Conservation (phyloP, 2,797 vertebrate genomes). For the Perodicticus potto region DNA sequence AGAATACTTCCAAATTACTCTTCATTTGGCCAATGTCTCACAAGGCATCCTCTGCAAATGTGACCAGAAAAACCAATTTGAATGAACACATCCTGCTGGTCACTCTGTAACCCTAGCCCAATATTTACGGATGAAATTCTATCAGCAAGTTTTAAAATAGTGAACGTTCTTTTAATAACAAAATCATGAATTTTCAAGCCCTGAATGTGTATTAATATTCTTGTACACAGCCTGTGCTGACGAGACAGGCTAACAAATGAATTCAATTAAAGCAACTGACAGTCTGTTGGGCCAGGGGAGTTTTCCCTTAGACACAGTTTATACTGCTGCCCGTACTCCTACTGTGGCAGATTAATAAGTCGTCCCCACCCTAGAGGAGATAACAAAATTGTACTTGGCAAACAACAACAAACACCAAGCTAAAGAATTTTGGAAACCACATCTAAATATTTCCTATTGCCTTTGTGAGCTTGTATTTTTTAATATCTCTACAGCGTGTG, state of each 20-base stretch:
- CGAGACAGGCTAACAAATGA: conserved; percentile 34
- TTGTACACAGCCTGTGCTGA: neutral
- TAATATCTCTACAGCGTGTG: neutral
- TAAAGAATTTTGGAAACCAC: neutral
- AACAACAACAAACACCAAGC: neutral
- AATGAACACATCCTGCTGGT: conserved; percentile 30
- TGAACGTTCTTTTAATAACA: conserved; percentile 38
- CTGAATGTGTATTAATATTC: conserved; percentile 1
- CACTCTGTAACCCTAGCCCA: neutral
- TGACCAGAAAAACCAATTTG: conserved; percentile 18
- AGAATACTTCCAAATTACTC: neutral
- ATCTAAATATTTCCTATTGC: conserved; percentile 1
- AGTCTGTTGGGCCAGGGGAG: neutral
- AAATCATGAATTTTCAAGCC: neutral
- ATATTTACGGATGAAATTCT: conserved; percentile 23
- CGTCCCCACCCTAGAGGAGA: neutral
- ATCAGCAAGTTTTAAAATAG: neutral
- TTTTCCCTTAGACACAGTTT: neutral
- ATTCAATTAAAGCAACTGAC: neutral
- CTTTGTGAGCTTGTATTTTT: conserved; percentile 1
- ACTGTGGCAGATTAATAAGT: neutral
- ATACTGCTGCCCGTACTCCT: neutral
- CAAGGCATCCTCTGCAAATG: neutral
- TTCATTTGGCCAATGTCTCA: conserved; percentile 10
- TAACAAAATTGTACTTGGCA: neutral